Base-by-base conservation (phyloP, 2,797 vertebrate species). In the Pitangus sulphuratus region DNA sequence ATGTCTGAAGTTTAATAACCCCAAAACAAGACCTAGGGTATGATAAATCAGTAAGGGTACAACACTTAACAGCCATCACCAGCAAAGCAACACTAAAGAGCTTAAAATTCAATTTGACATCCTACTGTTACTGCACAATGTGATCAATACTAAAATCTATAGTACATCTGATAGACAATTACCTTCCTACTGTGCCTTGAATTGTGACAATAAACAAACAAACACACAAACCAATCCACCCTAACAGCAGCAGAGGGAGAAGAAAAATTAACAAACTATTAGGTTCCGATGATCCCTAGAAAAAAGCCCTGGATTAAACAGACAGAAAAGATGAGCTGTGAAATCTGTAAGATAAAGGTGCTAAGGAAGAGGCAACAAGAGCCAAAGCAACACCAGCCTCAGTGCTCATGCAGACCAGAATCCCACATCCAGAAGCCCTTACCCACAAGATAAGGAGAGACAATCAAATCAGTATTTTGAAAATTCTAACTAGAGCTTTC, bases 71-170 rank as follows among this genome's bases (percentile, higher is more conserved):
- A 91, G 61, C 44, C 57, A 60, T 37, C 33, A 33, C 28, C 31
- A 51, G 1, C 51, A 42, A 88, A 69, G 18, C 11, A 89, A 86
- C 14, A 70, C 21, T 51, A 56, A 86, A 82, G 39, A 58, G 57
- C 47, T 90, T 88, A 71, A 81, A 95, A 94, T 66, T 85, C 77
- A 69, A 0, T 71, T 51, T 93, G 62, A 39, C 51, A 87, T 87
- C 56, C 70, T 79, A 69, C 40, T 84, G 64, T 28, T 79, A 64
- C 31, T 58, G 15, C 56, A 84, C 35, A 78, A 62, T 45, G 33
- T 65, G 28, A 94, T 91, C 80, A 74, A 79, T 86, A 95, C 33
- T 33, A 93, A 84, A 88, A 91, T 93, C 72, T 68, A 76, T 37
- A 45, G 31, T 26, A 58, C 24, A 58, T 84, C 57, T 84, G 58